Conservation (phyloP, 1,140 invertebrate genomes). For the Plodia interpunctella region DNA sequence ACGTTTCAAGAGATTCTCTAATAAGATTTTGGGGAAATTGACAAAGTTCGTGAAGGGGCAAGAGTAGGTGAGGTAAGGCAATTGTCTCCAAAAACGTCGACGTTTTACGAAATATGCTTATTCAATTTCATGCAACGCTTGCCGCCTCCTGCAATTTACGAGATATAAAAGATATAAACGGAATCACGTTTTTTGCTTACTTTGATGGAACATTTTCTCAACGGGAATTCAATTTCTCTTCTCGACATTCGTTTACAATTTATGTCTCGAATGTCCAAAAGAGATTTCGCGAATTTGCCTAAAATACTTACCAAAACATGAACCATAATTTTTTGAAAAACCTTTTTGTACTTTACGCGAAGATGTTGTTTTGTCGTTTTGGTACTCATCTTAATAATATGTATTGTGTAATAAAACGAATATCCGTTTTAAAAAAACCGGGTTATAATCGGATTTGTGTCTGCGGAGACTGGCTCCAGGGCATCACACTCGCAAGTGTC, state of each 20-base stretch:
- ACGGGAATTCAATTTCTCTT: constrained; percentile 71
- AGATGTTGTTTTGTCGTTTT: too few relatives aligned
- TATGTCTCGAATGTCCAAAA: constrained; percentile 44
- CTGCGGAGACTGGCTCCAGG: constrained; percentile 58
- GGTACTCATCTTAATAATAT: too few relatives aligned
- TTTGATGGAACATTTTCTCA: constrained; percentile 73
- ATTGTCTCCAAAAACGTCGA: constrained; percentile 76
- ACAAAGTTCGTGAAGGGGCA: constrained; percentile 72
- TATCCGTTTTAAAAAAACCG: constrained; percentile 59
- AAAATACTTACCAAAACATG: background rate
- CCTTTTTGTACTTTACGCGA: too few relatives aligned
- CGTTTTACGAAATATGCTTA: constrained; percentile 77
- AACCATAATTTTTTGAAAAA: constrained; percentile 17
- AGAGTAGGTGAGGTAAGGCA: constrained; percentile 76
- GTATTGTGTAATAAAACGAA: constrained; percentile 34
- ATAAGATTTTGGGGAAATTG: constrained; percentile 74
- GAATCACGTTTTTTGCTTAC: constrained; percentile 76
- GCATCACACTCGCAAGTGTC: constrained; percentile 73
- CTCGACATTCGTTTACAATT: constrained; percentile 64
- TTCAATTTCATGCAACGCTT: constrained; percentile 78
- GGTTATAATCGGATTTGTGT: constrained; percentile 75
- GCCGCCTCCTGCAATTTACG: constrained; percentile 76
- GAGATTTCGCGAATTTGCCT: background rate
- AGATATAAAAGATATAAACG: constrained; percentile 77
- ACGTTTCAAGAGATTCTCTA: constrained; percentile 58